Evolutionary conservation across 1,140 invertebrate genomes (phyloP), one percentile per base, ranked within the genome.

Genomic region (Conus betulinus): DNA sequence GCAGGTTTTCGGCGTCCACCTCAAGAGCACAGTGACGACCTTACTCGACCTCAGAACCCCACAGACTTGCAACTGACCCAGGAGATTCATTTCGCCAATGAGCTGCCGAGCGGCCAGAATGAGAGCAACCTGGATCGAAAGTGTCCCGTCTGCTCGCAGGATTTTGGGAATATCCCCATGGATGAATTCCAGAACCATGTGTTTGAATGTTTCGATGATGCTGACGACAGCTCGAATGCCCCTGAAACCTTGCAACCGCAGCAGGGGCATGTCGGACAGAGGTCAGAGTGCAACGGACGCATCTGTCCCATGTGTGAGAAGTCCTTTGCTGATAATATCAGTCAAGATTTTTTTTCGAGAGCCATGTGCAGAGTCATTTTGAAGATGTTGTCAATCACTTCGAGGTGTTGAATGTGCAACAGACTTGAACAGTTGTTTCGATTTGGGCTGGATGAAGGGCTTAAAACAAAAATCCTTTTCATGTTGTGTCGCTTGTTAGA

Each of bases 131-230:
- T 85, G 5, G 85, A 90, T 51, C 76, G 90, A 15, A 89, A 91
- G 17, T 94, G 93, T 86, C 93, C 92, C n/a, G 90, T 92, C 0
- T 94, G 93, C 90, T 90, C 71, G 57, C 85, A 90, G 74, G 89
- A 93, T 76, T 94, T 91, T 83, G 86, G 87, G 7, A 87, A 89
- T 39, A 81, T 92, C 67, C 88, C 88, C 39, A 92, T 93, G 89
- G 91, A 93, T 39, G 91, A 93, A 5, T 94, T 94, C 88, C 93
- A 94, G 87, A 90, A 91, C 53, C 93, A 94, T 84, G 92, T 94
- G 3, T 92, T 93, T 88, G 89, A 93, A 52, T 94, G 93, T 91
- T 92, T 94, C 52, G 93, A 93, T 85, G 91, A 92, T 83, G 91
- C 90, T 3, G 83, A 85, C 17, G 85, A 87, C 5, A 51, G 6